Evolutionary conservation across 2,888 invertebrate species (phyloP).

Genomic region (Leptopterna dolabrata): DNA sequence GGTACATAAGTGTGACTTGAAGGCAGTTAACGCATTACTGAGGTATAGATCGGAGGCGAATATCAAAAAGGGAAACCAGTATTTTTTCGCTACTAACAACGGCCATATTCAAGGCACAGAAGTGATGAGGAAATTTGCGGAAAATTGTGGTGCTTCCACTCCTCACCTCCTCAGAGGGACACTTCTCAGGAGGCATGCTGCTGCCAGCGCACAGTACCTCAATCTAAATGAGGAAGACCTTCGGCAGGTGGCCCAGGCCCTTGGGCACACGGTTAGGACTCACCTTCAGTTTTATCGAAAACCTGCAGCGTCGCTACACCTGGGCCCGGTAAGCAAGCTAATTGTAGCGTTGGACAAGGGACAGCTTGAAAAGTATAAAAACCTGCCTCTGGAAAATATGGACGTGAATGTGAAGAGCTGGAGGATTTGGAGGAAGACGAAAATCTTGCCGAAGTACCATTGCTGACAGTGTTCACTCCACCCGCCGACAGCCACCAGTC

Average conservation of each 20-base stretch:
- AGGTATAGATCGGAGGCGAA: not conserved
- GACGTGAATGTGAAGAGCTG: not conserved
- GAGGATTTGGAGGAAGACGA: not conserved
- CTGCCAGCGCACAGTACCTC: not conserved
- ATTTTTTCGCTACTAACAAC: not conserved
- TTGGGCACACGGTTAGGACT: constrained; percentile 50
- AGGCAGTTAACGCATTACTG: not conserved
- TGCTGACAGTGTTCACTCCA: too few species aligned
- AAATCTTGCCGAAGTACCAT: not conserved
- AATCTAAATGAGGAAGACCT: constrained; percentile 50
- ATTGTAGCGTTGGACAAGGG: constrained; percentile 29
- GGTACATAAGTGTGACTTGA: not conserved
- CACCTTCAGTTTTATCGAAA: constrained; percentile 43
- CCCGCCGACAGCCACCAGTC: too few species aligned
- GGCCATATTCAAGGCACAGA: not conserved
- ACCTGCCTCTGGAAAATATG: not conserved
- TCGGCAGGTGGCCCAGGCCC: constrained; percentile 23
- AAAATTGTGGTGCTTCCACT: constrained; percentile 3
- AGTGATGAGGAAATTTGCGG: constrained; percentile 20
- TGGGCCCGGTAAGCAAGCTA: constrained; percentile 43
- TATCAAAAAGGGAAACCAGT: not conserved
- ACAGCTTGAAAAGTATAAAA: not conserved
- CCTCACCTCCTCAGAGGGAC: constrained; percentile 38
- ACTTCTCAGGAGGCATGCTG: constrained; percentile 37
- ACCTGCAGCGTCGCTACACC: constrained; percentile 4